phyloP scores from a whole-genome alignment of 1,140 invertebrate genomes.

The Zaprionus africanus region DNA sequence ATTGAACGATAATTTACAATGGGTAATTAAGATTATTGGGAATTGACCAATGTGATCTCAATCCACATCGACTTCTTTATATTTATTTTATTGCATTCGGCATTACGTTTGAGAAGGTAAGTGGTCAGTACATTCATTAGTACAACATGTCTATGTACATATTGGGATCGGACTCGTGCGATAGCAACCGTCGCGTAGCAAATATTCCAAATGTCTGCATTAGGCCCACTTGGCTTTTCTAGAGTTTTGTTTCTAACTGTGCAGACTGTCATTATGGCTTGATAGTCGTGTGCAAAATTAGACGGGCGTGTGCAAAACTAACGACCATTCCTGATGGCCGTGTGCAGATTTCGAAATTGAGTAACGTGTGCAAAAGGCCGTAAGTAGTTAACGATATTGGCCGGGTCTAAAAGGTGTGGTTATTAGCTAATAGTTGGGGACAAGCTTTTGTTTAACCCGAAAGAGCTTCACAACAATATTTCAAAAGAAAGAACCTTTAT shows the following conservation, averaged over 20 bases:
- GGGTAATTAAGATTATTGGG: slow-evolving; percentile 60
- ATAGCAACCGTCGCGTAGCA: slow-evolving; percentile 63
- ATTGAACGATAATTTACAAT: slow-evolving; percentile 29
- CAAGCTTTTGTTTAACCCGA: slow-evolving; percentile 41
- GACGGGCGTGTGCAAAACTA: slow-evolving; percentile 70
- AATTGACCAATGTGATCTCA: slow-evolving; percentile 31
- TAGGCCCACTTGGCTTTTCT: slow-evolving; percentile 68
- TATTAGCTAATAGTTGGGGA: slow-evolving; percentile 27
- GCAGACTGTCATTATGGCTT: slow-evolving; percentile 23
- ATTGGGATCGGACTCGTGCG: slow-evolving; percentile 36
- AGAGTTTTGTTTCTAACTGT: slow-evolving; percentile 72
- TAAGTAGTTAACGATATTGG: slow-evolving; percentile 51
- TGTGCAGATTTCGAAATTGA: slow-evolving; percentile 67
- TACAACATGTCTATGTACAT: slow-evolving; percentile 11
- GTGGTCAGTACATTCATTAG: slow-evolving; percentile 23
- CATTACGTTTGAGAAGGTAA: slow-evolving; percentile 4
- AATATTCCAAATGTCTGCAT: slow-evolving; percentile 49
- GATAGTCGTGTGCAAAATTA: slow-evolving; percentile 63
- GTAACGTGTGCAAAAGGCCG: slow-evolving; percentile 58
- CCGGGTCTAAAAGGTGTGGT: slow-evolving; percentile 54
- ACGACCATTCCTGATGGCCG: slow-evolving; percentile 60
- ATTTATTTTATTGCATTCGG: slow-evolving; percentile 53
- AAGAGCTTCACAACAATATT: neutral
- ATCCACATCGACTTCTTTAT: slow-evolving; percentile 19
- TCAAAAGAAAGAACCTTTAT: neutral